phyloP scores from a whole-genome alignment of 2,888 invertebrate species.

The Perizoma affinitatum region DNA sequence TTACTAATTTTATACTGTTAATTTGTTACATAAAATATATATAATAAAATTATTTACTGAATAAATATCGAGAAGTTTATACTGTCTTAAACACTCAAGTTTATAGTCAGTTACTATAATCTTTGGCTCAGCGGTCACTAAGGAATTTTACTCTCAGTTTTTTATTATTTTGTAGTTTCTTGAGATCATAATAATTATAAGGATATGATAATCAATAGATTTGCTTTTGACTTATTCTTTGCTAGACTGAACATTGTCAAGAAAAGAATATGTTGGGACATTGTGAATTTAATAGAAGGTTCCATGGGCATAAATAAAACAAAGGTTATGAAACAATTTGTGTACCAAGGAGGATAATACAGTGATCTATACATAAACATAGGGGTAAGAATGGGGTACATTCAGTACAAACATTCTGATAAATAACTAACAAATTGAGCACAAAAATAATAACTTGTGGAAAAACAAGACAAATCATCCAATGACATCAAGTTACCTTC shows the following conservation, averaged over 20 bases:
- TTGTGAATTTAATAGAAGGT: background rate
- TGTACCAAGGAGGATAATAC: constrained; percentile 81
- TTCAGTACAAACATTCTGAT: constrained; percentile 43
- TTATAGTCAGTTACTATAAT: no score
- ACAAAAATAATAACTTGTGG: background rate
- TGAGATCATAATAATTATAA: no score
- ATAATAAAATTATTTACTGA: background rate
- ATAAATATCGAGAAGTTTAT: background rate
- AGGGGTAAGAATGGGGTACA: constrained; percentile 69
- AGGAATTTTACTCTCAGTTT: no score
- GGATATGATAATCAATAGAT: background rate
- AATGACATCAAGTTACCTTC: constrained; percentile 1
- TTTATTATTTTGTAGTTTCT: no score
- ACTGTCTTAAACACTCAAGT: no score
- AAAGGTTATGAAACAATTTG: constrained; percentile 69
- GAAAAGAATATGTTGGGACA: no score
- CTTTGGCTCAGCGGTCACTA: no score
- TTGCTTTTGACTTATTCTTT: no score
- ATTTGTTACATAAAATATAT: constrained; percentile 5
- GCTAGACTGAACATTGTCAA: no score
- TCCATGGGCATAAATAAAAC: constrained; percentile 60
- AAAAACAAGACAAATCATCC: background rate
- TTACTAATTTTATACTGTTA: constrained; percentile 12
- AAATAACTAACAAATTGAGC: background rate
- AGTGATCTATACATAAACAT: constrained; percentile 80